phyloP scores from a whole-genome alignment of 2,797 vertebrate species.

The Enoplosus armatus region DNA sequence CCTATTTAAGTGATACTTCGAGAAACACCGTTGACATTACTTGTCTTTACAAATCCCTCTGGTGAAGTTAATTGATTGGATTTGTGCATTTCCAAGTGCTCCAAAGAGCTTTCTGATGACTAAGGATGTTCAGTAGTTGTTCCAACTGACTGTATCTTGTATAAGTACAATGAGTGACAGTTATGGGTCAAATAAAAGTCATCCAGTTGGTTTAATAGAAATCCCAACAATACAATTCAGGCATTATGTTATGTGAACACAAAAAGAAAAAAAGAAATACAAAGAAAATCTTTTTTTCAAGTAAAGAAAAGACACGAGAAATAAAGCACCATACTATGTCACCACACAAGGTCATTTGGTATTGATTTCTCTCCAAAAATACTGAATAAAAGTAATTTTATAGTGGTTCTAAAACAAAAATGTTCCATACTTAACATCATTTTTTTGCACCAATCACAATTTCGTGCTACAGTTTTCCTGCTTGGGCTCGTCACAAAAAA shows the following conservation, averaged over 20 bases:
- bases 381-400: conserved; percentile 5
- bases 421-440: neutral
- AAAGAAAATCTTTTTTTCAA: conserved; percentile 32
- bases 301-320: conserved; percentile 24
- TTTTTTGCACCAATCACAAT: conserved; percentile 26
- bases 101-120: conserved; percentile 8
- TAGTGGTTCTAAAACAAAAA: conserved; percentile 37
- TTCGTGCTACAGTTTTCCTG: conserved; percentile 66
- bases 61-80: conserved; percentile 64
- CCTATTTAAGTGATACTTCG: conserved; percentile 45
- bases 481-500: conserved; percentile 31
- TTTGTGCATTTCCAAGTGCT: conserved; percentile 50
- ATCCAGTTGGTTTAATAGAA: conserved; percentile 69
- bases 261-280: conserved; percentile 37
- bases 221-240: conserved; percentile 66
- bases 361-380: conserved; percentile 22
- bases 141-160: neutral
- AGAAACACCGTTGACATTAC: conserved; percentile 30
- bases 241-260: conserved; percentile 39
- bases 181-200: conserved; percentile 41
- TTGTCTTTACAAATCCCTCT: conserved; percentile 54
- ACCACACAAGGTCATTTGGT: conserved; percentile 15
- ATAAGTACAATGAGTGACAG: conserved; percentile 1
- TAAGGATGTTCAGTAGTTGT: neutral
- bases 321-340: conserved; percentile 41